Percentiles rank a stretch among this genome's conserved stretches.
Conservation (phyloP, 2,797 vertebrate genomes). For the Tadarida brasiliensis region DNA sequence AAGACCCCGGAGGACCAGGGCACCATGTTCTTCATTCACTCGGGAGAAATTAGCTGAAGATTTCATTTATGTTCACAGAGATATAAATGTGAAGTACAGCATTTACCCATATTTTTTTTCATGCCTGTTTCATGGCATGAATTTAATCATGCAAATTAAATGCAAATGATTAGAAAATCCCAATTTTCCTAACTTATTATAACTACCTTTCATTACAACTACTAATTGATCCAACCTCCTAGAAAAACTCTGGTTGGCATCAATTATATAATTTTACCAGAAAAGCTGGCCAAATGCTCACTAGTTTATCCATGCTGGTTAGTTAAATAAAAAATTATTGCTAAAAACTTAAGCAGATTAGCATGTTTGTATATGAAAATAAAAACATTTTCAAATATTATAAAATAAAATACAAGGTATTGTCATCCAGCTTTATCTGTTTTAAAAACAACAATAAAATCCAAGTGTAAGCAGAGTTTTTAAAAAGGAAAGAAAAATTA, state of each 20-base stretch:
- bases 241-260: not conserved
- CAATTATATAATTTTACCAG: not conserved
- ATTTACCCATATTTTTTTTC: not conserved
- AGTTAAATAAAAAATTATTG: constrained; percentile 1
- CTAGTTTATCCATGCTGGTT: not conserved
- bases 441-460: not conserved
- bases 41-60: not conserved
- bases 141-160: not conserved
- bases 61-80: not conserved
- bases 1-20: not conserved
- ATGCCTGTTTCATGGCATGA: not conserved
- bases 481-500: not conserved
- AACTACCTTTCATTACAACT: not conserved
- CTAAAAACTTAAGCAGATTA: not conserved
- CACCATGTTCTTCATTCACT: not conserved
- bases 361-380: not conserved
- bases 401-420: not conserved
- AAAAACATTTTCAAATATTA: not conserved
- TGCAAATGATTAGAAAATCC: constrained; percentile 44
- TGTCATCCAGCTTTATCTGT: not conserved
- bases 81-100: not conserved
- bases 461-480: not conserved
- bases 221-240: not conserved
- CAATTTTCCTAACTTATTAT: not conserved
- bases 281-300: constrained; percentile 6